Conservation (phyloP, 1,140 invertebrate genomes). For the Pseudobourletiella spinata region DNA sequence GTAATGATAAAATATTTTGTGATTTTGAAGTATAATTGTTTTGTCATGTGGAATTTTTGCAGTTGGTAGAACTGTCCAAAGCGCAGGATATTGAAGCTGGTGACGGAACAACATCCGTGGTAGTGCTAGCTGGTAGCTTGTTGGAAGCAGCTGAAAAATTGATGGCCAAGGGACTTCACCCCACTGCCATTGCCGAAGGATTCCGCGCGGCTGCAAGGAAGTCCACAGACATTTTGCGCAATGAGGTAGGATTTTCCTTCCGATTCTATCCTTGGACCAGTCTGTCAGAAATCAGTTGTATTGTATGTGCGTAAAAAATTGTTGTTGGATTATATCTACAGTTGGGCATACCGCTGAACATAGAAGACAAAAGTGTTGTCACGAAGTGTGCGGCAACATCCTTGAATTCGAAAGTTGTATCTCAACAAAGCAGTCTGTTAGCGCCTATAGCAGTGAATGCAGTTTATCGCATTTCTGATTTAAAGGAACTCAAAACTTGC, state of each 20-base stretch:
- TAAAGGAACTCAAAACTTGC: background rate
- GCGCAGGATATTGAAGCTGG: conserved; percentile 99
- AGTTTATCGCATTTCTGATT: conserved; percentile 73
- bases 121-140: conserved; percentile 89
- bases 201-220: conserved; percentile 84
- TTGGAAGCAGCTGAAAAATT: conserved; percentile 91
- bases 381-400: conserved; percentile 94
- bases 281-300: too few species aligned
- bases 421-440: conserved; percentile 88
- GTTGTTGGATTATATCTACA: conserved; percentile 26
- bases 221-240: conserved; percentile 62
- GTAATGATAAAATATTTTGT: conserved; percentile 5
- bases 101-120: conserved; percentile 97
- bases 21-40: background rate
- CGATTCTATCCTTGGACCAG: too few species aligned
- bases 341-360: conserved; percentile 79
- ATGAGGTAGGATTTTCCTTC: conserved; percentile 20
- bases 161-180: conserved; percentile 90
- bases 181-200: conserved; percentile 91
- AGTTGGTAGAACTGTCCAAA: conserved; percentile 95
- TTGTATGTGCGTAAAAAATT: background rate
- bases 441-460: conserved; percentile 96
- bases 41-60: too few species aligned
- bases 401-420: conserved; percentile 97
- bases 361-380: conserved; percentile 77